Evolutionary conservation across 2,888 invertebrate species (phyloP), one percentile per base, ranked within the genome.

Genomic region (Parasteatoda lunata): DNA sequence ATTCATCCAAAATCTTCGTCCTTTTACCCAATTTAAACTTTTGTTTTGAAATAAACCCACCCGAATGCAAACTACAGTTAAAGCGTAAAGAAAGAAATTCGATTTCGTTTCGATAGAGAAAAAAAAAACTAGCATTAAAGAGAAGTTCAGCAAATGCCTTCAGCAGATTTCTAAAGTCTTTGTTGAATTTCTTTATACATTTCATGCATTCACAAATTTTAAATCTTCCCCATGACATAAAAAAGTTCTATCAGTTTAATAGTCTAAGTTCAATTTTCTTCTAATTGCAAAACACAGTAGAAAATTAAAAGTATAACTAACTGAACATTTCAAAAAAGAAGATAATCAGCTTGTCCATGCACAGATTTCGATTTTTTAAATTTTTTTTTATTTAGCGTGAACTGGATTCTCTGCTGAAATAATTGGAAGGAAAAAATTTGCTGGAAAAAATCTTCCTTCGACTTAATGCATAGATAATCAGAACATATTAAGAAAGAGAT

Each of bases 261-360:
- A 77, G 77, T 65, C 81, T 73, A 54, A 73, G 54, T 81, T 81
- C 83, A 77, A 84, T 84, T 84, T 83, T 77, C 71, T 66, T 77
- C 77, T 83, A 83, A 83, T 83, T 83, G 76, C 71, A 65, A 84
- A 72, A n/a, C 65, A 71, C 64, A 51, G 77, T 69, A 70, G 70
- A 77, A 77, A 83, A 84, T 77, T 77, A 77, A 75, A 77, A 84
- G 76, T 51, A 76, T 76, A 84, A 77, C 77, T 15, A 49, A 49
- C 52, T 65, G 30, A 30, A 30, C 30, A 30, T 30, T 30, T 30
- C 30, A 30, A 30, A 30, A 30, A 30, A 30, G 30, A 30, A 30
- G 30, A 30, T 30, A 30, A 30, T 30, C 30, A 30, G 30, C 30
- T 30, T 30, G 30, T 30, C 30, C 30, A 30, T 30, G 30, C 30